Evolutionary conservation across 1,140 invertebrate genomes (phyloP), one percentile per base, ranked within the genome.

Genomic region (Agrilus planipennis): DNA sequence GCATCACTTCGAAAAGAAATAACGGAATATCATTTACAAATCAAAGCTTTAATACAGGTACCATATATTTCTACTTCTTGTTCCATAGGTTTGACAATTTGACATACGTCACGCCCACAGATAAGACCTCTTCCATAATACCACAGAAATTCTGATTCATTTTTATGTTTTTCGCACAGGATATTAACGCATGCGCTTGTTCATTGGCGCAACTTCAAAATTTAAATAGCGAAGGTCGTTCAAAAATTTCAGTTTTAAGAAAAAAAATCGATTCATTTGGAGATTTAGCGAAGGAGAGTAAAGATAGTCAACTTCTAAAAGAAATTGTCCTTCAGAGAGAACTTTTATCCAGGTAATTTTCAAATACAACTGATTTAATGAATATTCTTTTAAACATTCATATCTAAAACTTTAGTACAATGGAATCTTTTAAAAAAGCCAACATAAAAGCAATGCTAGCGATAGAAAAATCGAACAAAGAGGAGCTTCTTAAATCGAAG

Each of bases 1-100:
- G 51, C 50, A 22, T 47, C 52, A 15, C 20, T 62, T 11, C 60
- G 65, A 18, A 71, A 81, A 57, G 75, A 77, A 49, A 70, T 85
- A 37, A 73, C 81, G 17, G 80, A 79, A 53, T 69, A 75, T 48
- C 75, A 81, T 63, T 69, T 85, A 48, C 71, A 79, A 63, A 62
- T 84, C 12, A 83, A 80, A 58, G 81, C 81, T 25, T 68, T 84
- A 30, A 84, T 84, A 51, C 82, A 85, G 67, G 83, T 83, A 69
- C 69, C 41, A 45, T 45, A 34, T 41, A 36, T 19, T 11, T 10
- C 28, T 39, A 5, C 18, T 4, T 20, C 11, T 19, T 42, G 28
- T 49, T 31, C 49, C 12, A 32, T 4, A 20, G 12, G 23, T 28
- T 46, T 32, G 21, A n/a, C n/a, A n/a, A n/a, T n/a, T n/a, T n/a